Base-by-base conservation (phyloP, 1,140 invertebrate genomes). In the Caerostris darwini region DNA sequence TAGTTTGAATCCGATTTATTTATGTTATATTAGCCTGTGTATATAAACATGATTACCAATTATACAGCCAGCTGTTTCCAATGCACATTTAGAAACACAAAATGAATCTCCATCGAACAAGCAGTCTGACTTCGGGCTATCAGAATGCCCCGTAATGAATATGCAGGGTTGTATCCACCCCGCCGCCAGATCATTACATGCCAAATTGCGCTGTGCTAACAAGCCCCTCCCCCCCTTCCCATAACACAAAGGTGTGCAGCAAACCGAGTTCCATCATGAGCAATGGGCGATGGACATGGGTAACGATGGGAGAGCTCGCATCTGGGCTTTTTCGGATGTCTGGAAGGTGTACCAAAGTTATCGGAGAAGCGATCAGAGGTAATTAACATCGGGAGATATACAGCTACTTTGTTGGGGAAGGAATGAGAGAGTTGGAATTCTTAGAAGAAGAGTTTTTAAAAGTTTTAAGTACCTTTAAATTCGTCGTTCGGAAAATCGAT, bases 321-420 rank as follows among this genome's bases (percentile, higher is more conserved):
- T 53, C 71, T 77, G 71, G 71, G 14, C 34, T n/a, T n/a, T n/a
- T 77, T 77, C 53, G 34, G 71, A 77, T 77, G 71, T 77, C 71
- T 77, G 71, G 71, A 50, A 34, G 34, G 34, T 19, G 50, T n/a
- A n/a, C n/a, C 34, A 12, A 50, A 77, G 71, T 77, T 77, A 77
- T 77, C 34, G 71, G 71, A 77, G 71, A 77, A 77, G 71, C 34
- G 71, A n/a, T 77, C 71, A n/a, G 53, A 53, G 53, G 71, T 77
- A 77, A 77, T n/a, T 77, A 50, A 77, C 71, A 77, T 77, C 34
- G 19, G 10, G 71, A 77, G 34, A 77, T 77, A 77, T 34, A 34
- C 34, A 77, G 71, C 71, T 77, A 77, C 71, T 77, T 77, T 77
- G 71, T 77, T 77, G 34, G 19, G 34, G 2, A 34, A 12, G 7